Evolutionary conservation across 2,888 invertebrate species (phyloP), one percentile per base, ranked within the genome.

Genomic region (Dynastes grantii): DNA sequence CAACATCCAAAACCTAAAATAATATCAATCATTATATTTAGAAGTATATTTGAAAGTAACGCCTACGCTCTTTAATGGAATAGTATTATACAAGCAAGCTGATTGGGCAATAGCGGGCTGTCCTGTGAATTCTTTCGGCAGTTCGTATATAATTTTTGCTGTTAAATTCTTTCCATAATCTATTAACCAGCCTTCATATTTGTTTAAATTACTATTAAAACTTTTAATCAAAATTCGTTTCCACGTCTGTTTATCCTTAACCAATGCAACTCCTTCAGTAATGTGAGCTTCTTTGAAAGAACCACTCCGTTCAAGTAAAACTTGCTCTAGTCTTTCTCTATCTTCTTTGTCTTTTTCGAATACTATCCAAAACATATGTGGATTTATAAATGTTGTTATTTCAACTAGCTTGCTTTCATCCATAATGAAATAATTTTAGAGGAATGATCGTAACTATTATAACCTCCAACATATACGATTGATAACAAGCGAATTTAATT

Each of bases 301-400:
- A 37, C 63, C 6, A 63, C 64, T 37, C n/a, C 29, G 32, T 3
- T 71, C 58, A 16, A 29, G 61, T 71, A 63, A 51, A 71, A 63
- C 0, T 2, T 51, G 2, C 49, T 61, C 70, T 51, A 73, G 58
- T 37, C 40, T n/a, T 1, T n/a, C 0, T 1, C 40, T 37, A 22
- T 71, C 64, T 64, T 75, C 75, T 29, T 81, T 73, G 51, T 83
- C 76, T 0, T 65, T 76, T 40, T 83, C 79, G 32, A 83, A 80
- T 22, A 45, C 13, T 27, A 85, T 75, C 85, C 85, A 86, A 82
- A 86, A 86, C 77, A 85, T 80, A 82, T 86, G 84, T 5, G 86
- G 86, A 79, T 84, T 85, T 22, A 85, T 63, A 78, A 85, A 85
- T 5, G 84, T 83, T 8, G 83, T 71, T n/a, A 85, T 81, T n/a